Percentiles rank a stretch among this genome's conserved stretches.
Evolutionary conservation across 2,797 vertebrate species (phyloP).

Genomic region (Pseudopleuronectes americanus): DNA sequence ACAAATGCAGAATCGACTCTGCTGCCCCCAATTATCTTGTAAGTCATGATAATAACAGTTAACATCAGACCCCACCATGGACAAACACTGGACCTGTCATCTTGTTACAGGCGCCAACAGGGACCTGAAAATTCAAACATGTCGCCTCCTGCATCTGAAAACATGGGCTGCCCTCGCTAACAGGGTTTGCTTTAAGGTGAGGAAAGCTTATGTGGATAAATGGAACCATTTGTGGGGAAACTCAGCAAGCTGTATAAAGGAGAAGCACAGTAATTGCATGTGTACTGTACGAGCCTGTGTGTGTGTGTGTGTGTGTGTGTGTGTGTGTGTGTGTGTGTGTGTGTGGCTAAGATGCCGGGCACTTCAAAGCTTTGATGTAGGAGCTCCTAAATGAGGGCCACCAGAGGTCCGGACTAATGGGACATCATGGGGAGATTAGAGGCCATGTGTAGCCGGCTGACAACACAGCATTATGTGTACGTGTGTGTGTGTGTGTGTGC

Average conservation of each 20-base stretch:
- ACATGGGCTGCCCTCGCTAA: constrained; percentile 38
- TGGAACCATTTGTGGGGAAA: constrained; percentile 70
- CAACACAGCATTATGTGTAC: constrained; percentile 54
- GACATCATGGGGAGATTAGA: constrained; percentile 87
- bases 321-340: constrained; percentile 50
- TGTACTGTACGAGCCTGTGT: constrained; percentile 49
- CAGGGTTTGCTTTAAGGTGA: constrained; percentile 61
- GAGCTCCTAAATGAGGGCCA: constrained; percentile 85
- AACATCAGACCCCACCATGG: background rate
- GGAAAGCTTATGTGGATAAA: constrained; percentile 68
- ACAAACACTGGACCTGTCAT: background rate
- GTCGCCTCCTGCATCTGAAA: constrained; percentile 40
- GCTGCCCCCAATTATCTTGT: constrained; percentile 22
- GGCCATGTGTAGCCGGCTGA: constrained; percentile 70
- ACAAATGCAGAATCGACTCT: constrained; percentile 38
- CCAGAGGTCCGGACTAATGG: constrained; percentile 86
- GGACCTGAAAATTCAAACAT: constrained; percentile 11
- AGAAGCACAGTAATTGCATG: constrained; percentile 73
- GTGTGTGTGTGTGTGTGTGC: constrained; percentile 1
- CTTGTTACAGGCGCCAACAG: background rate
- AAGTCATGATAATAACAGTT: background rate
- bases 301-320: constrained; percentile 52
- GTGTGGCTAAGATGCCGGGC: constrained; percentile 61
- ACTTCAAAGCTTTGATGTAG: constrained; percentile 87
- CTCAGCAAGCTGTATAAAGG: constrained; percentile 52